Evolutionary conservation across 2,113 vertebrate species (phyloP), one percentile per base, ranked within the genome.

Genomic region (Solenodon paradoxus): DNA sequence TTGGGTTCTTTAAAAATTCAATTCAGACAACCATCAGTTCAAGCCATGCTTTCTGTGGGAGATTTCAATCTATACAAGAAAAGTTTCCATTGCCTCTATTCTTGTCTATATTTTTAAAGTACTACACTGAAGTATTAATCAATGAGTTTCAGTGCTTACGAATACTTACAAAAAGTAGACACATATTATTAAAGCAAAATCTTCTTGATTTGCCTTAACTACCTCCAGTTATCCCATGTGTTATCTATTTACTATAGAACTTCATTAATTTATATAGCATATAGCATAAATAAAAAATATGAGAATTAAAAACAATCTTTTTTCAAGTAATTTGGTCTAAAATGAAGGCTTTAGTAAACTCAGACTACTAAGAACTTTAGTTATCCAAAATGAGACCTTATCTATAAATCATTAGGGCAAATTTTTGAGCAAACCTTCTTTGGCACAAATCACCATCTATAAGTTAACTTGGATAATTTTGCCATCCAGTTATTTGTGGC

Each of bases 401-500:
- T 91, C 83, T 96, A 71, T 40, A 93, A 66, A 72, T 63, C 19
- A 90, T 86, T 85, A 95, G 40, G 42, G 35, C 57, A 90, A 30
- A 86, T 90, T 93, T 84, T 88, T 63, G 57, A 93, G 78, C n/a
- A 97, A 78, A 96, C 72, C 71, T 75, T 59, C 66, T 92, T 66
- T 83, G 51, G 47, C 57, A 90, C 55, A 51, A 96, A 79, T 53
- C 32, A 11, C 32, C 81, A n/a, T 84, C 47, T 77, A 1, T 75
- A 89, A 78, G 40, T 93, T 83, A 94, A 93, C 51, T 93, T 78
- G 45, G 84, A 72, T 92, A 30, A 66, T 51, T 59, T 42, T 95
- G 55, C 75, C 92, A 75, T 87, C 51, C 66, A 95, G 90, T 93
- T 88, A 94, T 85, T 77, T 96, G 53, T 93, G 47, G n/a, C 35